phyloP scores from a whole-genome alignment of 2,888 invertebrate species.

The Megaustenia siamemsis region DNA sequence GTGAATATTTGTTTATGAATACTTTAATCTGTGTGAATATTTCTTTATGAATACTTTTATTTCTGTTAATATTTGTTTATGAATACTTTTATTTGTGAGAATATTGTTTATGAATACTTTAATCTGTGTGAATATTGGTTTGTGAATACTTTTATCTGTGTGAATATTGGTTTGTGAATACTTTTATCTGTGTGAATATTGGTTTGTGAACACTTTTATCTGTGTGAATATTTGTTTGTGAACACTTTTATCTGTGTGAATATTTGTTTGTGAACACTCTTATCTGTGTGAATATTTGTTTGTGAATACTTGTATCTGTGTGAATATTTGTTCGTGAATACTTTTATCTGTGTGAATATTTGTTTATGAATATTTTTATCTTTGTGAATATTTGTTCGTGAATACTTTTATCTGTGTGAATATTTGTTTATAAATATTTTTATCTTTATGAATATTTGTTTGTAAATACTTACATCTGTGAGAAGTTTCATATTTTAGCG shows the following conservation, averaged over 20 bases:
- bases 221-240: constrained; percentile 30
- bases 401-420: background rate
- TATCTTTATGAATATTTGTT: too few relatives aligned
- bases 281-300: constrained; percentile 20
- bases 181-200: too few relatives aligned
- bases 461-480: too few relatives aligned
- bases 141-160: too few relatives aligned
- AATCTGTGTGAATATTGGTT: background rate
- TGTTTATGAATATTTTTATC: background rate
- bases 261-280: constrained; percentile 15
- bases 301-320: constrained; percentile 21
- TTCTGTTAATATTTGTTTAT: constrained; percentile 21
- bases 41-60: background rate
- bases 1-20: background rate
- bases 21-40: background rate
- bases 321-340: constrained; percentile 9
- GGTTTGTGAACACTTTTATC: too few relatives aligned
- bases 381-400: background rate
- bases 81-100: background rate
- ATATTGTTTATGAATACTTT: constrained; percentile 5
- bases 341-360: constrained; percentile 16
- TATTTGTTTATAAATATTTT: too few relatives aligned
- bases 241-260: constrained; percentile 18
- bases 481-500: too few relatives aligned
- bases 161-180: too few relatives aligned